Base-by-base conservation (phyloP, 1,140 invertebrate species). In the Heliothis subflexa region DNA sequence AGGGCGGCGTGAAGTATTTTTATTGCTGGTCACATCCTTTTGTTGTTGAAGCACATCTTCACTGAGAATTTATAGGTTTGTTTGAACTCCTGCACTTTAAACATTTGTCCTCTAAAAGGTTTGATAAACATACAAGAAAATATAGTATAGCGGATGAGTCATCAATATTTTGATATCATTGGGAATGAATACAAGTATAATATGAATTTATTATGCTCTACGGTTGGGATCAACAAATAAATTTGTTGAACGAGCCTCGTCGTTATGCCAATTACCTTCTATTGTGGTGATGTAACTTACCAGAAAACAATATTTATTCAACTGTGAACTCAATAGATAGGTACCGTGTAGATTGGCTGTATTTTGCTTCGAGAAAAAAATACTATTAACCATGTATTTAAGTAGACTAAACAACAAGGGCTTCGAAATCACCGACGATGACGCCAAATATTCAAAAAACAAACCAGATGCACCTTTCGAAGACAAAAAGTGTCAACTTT, bases 211-310 rank as follows among this genome's bases (percentile, higher is more conserved):
- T 62, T 4, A 62, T 25, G n/a, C 25, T n/a, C 18, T 7, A 28
- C 57, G 28, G 57, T 25, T 61, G 33, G 14, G 25, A 54, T 55
- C 68, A 40, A 54, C 68, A 14, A 33, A 71, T 71, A 55, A 13
- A 55, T 71, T 71, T 57, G 13, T 18, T 25, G 50, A 50, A 71
- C 21, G 21, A 59, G 50, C 7, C 33, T 7, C 33, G 71, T 40
- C 28, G 50, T 71, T 57, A 47, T 59, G 25, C 25, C 70, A 40
- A 73, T 73, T 59, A 59, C 40, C 52, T 73, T 71, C 71, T 40
- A 73, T 73, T 73, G 71, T 57, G 25, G 14, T 73, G 71, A 59
- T 73, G 54, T 57, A 57, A 73, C 54, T 33, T 45, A 45, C n/a
- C 57, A 45, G 16, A 73, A 73, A 52, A 50, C 21, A 21, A 62